Conservation (phyloP, 92 coral and sea anemone genomes). For the Hydrozoanthus gracilis region DNA sequence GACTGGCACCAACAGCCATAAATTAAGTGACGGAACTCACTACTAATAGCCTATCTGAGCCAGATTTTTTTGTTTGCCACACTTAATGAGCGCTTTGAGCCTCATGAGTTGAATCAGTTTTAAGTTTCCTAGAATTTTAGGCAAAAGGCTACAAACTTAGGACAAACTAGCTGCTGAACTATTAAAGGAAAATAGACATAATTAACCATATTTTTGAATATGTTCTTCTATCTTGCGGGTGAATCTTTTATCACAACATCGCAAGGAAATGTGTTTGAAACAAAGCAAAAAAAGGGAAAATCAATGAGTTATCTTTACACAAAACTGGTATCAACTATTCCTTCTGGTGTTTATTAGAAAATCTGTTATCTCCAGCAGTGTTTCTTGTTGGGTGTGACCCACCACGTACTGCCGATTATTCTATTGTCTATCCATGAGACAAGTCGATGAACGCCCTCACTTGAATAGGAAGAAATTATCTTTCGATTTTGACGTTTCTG, state of each 20-base stretch:
- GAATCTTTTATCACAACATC: background rate
- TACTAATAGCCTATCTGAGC: background rate
- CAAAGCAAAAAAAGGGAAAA: background rate
- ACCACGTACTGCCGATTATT: background rate
- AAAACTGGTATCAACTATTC: background rate
- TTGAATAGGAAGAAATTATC: background rate
- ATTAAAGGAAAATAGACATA: background rate
- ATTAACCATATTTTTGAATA: background rate
- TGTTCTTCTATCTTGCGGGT: background rate
- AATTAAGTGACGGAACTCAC: background rate
- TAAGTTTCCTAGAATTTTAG: background rate
- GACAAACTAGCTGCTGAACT: no score
- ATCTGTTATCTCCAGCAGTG: background rate
- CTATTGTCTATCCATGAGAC: background rate
- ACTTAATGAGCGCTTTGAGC: background rate
- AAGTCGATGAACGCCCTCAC: background rate
- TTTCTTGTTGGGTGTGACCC: background rate
- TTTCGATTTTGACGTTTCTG: background rate
- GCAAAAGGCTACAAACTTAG: background rate
- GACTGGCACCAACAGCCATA: conserved; percentile 12
- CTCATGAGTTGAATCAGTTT: background rate
- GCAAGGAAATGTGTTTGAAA: background rate
- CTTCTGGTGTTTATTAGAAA: background rate
- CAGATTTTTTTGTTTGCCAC: background rate
- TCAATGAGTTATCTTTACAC: background rate